Evolutionary conservation across 2,888 invertebrate genomes (phyloP), one percentile per base, ranked within the genome.

Genomic region (Netelia melanura): DNA sequence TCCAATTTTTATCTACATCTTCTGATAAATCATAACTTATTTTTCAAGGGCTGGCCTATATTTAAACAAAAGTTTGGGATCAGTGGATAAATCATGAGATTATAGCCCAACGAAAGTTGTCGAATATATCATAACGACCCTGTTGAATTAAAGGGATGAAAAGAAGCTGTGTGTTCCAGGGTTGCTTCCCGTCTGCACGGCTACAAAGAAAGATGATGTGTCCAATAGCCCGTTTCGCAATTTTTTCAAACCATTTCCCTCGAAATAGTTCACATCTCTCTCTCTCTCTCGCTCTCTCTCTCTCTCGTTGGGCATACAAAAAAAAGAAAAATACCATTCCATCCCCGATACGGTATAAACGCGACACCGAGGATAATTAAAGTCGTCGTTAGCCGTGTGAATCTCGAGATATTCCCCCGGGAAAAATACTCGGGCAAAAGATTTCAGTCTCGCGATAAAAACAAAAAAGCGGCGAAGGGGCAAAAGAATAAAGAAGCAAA

Each of bases 321-420:
- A 21, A 58, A 58, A 58, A 56, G 43, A 38, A 17, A 62, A 52
- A 3, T 25, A 52, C 25, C 58, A 48, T n/a, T 30, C 2, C 9
- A 70, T 38, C 54, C 6, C 30, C 9, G 54, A 58, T 21, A 58
- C 21, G 70, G 65, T n/a, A 25, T 25, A 61, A 48, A 78, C 70
- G 68, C 48, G 78, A 61, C 58, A 48, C 70, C 78, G 70, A 64
- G 71, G 79, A 70, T 79, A 79, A 79, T 79, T 79, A 79, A 62
- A 71, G 54, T 44, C 79, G 64, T 79, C 79, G 79, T 71, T 79
- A 79, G 79, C 54, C 58, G 21, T 58, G 58, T 17, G 14, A 10
- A 21, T 5, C 23, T 21, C 58, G 58, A 23, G 9, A 58, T 58
- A 6, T 21, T 21, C 58, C 58, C 58, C 21, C 8, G 58, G 58